Evolutionary conservation across 2,113 vertebrate genomes (phyloP).

Genomic region (Lonchura striata): DNA sequence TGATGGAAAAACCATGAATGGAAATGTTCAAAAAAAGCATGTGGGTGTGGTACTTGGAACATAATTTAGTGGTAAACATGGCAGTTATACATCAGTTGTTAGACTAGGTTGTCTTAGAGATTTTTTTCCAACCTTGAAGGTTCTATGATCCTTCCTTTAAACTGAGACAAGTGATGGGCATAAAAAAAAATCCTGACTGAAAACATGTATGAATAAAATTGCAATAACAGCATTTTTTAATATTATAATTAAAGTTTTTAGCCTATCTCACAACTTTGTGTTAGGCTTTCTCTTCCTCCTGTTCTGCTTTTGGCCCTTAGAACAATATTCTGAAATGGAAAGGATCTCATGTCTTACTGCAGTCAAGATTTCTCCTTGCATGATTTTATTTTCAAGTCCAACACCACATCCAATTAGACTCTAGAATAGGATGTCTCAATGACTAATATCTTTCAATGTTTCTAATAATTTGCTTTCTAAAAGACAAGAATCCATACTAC

Average conservation of each 20-base stretch:
- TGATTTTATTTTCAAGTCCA: neutral
- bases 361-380: neutral
- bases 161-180: neutral
- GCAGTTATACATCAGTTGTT: neutral
- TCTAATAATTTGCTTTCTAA: neutral
- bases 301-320: neutral
- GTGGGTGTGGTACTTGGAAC: no score
- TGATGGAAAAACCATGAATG: neutral
- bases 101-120: neutral
- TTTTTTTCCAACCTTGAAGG: accelerated
- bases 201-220: neutral
- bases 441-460: neutral
- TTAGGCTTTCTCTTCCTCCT: neutral
- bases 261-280: neutral
- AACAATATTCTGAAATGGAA: neutral
- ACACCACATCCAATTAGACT: neutral
- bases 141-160: neutral
- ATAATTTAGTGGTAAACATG: neutral
- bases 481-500: neutral
- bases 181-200: neutral
- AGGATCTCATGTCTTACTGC: neutral
- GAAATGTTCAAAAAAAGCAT: neutral
- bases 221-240: neutral
- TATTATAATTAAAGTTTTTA: neutral
- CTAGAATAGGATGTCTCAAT: neutral